Evolutionary conservation across 2,113 vertebrate species (phyloP).

Genomic region (Eurystomus gularis): DNA sequence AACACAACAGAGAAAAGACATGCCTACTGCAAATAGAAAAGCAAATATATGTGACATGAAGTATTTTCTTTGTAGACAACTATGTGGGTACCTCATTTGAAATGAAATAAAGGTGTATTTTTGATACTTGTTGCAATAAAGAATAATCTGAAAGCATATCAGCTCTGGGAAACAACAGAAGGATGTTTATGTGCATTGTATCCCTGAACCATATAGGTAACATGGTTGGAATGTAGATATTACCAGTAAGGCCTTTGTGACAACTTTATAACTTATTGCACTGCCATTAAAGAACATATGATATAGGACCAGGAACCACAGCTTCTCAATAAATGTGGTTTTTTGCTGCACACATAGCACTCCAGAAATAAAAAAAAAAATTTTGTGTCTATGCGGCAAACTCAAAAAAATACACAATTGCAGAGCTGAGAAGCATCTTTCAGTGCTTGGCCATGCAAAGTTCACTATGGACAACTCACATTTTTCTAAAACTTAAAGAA

Average conservation of each 20-base stretch:
- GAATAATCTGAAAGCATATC: not conserved
- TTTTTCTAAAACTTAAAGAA: not conserved
- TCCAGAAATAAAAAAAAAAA: not conserved
- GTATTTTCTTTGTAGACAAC: not conserved
- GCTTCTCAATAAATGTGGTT: not conserved
- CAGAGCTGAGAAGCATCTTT: not conserved
- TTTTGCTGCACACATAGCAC: not conserved
- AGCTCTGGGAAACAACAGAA: not conserved
- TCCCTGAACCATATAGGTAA: not conserved
- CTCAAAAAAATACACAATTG: not conserved
- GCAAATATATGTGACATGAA: accelerated
- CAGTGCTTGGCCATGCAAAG: not conserved
- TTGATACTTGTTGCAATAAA: not conserved
- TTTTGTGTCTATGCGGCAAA: not conserved
- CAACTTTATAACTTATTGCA: not conserved
- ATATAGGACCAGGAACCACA: not conserved
- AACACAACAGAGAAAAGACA: not conserved
- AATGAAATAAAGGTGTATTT: not conserved
- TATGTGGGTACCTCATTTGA: not conserved
- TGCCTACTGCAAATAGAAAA: not conserved
- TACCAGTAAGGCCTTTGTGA: not conserved
- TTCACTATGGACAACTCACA: not conserved
- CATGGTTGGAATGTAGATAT: not conserved
- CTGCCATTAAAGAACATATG: not conserved
- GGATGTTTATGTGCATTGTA: not conserved